These are phyloP conservation scores for Danionella dracula DNA, from an alignment of 2,797 vertebrate genomes.

Conservation along the genomic window DNA sequence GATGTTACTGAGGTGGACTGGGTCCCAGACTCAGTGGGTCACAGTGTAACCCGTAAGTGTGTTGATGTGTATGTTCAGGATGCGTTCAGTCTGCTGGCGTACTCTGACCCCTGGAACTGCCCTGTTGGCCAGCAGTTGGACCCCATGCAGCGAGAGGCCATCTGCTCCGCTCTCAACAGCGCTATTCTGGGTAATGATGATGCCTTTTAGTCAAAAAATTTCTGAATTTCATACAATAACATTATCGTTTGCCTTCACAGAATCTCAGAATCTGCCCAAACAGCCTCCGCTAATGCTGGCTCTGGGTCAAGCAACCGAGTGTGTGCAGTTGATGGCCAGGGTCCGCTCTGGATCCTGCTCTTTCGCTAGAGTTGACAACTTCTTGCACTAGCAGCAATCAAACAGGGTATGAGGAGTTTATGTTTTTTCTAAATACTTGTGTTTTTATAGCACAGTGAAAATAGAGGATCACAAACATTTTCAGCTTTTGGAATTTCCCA, in stretches of 20 bases:
- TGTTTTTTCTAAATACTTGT: no score
- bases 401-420: neutral
- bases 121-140: conserved; percentile 95
- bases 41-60: neutral
- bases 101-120: conserved; percentile 97
- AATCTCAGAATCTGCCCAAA: conserved; percentile 97
- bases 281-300: conserved; percentile 96
- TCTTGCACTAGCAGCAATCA: conserved; percentile 89
- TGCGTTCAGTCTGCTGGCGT: conserved; percentile 93
- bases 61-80: conserved; percentile 71
- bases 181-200: conserved; percentile 88
- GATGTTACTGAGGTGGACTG: no score
- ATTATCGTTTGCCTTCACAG: conserved; percentile 56
- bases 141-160: conserved; percentile 90
- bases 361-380: conserved; percentile 97
- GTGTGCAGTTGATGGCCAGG: conserved; percentile 92
- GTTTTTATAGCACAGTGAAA: no score
- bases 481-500: no score
- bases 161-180: conserved; percentile 96
- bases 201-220: neutral
- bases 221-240: neutral
- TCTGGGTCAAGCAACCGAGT: conserved; percentile 94
- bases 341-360: conserved; percentile 94
- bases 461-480: no score
- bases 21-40: no score